These are phyloP conservation scores for Metalampra italica DNA, from an alignment of 2,888 invertebrate genomes.

Conservation along the genomic window DNA sequence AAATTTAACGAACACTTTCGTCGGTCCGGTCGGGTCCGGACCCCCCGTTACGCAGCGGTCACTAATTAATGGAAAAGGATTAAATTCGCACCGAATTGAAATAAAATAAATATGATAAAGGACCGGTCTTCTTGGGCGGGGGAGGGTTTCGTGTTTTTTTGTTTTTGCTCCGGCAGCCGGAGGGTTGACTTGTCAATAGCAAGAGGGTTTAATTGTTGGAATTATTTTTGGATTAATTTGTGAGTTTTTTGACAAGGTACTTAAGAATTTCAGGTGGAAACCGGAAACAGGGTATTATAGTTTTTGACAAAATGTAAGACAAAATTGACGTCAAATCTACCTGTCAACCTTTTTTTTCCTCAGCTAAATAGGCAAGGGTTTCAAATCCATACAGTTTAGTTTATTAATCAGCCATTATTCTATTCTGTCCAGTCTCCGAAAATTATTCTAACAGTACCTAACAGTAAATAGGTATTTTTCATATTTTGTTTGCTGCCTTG, in stretches of 20 bases:
- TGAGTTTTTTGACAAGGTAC: conserved; percentile 11
- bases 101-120: conserved; percentile 78
- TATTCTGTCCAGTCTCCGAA: no score
- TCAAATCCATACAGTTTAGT: no score
- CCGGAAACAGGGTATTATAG: no score
- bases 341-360: no score
- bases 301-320: no score
- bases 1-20: conserved; percentile 65
- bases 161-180: conserved; percentile 21
- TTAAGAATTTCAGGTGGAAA: conserved; percentile 15
- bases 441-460: no score
- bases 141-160: conserved; percentile 27
- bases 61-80: conserved; percentile 79
- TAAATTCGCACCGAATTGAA: conserved; percentile 76
- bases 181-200: conserved; percentile 51
- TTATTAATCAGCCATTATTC: no score
- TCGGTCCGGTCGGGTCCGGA: conserved; percentile 20
- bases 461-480: no score
- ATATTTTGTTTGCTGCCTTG: no score
- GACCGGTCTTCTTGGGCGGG: conserved; percentile 49
- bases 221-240: conserved; percentile 30
- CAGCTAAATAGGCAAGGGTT: no score
- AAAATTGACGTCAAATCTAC: no score
- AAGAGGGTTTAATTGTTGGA: conserved; percentile 16
- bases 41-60: conserved; percentile 42